phyloP scores from a whole-genome alignment of 1,140 invertebrate species.

The Atta cephalotes region DNA sequence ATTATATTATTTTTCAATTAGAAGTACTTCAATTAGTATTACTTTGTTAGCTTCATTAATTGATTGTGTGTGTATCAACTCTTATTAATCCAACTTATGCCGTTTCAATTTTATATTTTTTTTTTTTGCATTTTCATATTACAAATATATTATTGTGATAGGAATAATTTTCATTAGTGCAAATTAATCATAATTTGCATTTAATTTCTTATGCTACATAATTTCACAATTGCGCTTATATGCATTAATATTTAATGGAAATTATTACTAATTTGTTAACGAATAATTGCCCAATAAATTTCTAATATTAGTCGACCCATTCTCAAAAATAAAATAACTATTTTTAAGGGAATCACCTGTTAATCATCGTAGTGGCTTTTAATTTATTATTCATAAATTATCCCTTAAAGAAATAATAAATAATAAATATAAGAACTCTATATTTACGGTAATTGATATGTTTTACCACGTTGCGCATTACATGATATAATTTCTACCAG shows the following conservation, averaged over 20 bases:
- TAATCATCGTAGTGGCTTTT: too few relatives aligned
- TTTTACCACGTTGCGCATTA: neutral
- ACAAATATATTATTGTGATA: neutral
- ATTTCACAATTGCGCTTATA: neutral
- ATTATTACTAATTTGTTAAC: neutral
- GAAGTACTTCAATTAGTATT: neutral
- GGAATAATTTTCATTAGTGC: neutral
- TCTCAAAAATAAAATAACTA: conserved; percentile 14
- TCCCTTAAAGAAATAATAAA: neutral
- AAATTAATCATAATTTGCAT: neutral
- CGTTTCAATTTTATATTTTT: neutral
- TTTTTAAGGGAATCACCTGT: too few relatives aligned
- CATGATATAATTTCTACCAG: conserved; percentile 7
- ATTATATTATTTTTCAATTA: neutral
- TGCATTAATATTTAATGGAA: neutral
- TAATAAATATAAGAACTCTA: neutral
- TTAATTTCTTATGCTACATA: neutral
- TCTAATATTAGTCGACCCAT: neutral
- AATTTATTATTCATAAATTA: neutral
- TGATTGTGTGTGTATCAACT: too few relatives aligned
- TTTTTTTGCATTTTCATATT: neutral
- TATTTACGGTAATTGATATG: neutral
- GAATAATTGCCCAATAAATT: neutral
- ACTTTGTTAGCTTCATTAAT: neutral
- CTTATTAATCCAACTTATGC: neutral